Evolutionary conservation across 2,797 vertebrate genomes (phyloP), one percentile per base, ranked within the genome.

Genomic region (Peromyscus aztecus): DNA sequence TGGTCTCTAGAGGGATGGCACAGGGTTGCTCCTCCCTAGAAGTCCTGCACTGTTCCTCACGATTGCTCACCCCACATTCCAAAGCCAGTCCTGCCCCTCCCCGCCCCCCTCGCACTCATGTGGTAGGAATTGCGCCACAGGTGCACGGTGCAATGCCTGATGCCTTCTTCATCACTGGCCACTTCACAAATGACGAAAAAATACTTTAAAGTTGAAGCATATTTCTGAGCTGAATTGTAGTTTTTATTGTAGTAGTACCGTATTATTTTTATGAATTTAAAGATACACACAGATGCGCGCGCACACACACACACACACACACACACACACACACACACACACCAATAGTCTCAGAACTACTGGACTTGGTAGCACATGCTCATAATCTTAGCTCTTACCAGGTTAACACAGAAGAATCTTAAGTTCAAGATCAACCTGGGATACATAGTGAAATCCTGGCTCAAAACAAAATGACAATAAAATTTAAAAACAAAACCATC

Each of bases 211-310:
- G 9, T 78, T 76, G n/a, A 84, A 19, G 34, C 52, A 9, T 75
- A 83, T 90, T 94, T 92, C 63, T 95, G 77, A 89, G 19, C 21
- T 40, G 21, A 87, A n/a, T 81, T 46, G 46, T 40, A 84, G 29
- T 23, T 84, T 27, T 78, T 75, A 57, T 34, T 93, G 6, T 9
- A 43, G 37, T 55, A 27, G 17, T 84, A 34, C 49, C 4, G 11
- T 65, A 21, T 31, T 95, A 57, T 90, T 96, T 89, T 96, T 59
- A 90, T 67, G 43, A 57, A 76, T 87, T 71, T 52, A 78, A 21
- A 29, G 29, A 29, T 14, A 40, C 73, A 40, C 37, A 13, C 24
- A 21, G 10, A 4, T 2, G 4, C 4, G 0, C 24, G 11, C n/a
- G 2, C 9, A 6, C n/a, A 3, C 9, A 11, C 24, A 21, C 12